Evolutionary conservation across 2,113 vertebrate genomes (phyloP).

Genomic region (Pseudorectes ferrugineus): DNA sequence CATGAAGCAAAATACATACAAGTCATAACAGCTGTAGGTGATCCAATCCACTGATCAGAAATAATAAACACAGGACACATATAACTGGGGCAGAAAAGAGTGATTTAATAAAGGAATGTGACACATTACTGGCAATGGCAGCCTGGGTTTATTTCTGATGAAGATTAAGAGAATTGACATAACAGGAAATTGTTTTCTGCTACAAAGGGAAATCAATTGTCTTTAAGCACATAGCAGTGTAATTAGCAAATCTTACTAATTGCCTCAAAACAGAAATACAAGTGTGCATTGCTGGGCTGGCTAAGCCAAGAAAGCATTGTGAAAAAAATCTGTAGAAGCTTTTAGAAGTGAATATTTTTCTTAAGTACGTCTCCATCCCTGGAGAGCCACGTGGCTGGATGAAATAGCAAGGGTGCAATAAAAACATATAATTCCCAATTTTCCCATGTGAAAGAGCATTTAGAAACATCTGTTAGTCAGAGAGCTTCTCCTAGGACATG

Average conservation of each 20-base stretch:
- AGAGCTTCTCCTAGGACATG: background rate
- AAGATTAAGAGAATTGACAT: background rate
- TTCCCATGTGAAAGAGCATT: conserved; percentile 27
- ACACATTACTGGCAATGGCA: background rate
- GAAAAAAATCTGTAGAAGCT: background rate
- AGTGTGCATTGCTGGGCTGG: rapidly evolving
- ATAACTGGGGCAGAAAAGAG: background rate
- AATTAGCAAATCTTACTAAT: conserved; percentile 8
- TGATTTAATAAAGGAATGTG: background rate
- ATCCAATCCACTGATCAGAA: background rate
- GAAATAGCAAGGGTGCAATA: background rate
- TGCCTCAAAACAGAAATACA: background rate
- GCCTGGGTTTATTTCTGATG: background rate
- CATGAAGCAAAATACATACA: background rate
- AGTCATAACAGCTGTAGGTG: background rate
- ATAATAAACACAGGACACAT: background rate
- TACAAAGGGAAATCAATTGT: conserved; percentile 1
- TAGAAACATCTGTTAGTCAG: conserved; percentile 32
- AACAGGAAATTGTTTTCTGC: conserved; percentile 29
- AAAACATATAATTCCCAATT: background rate
- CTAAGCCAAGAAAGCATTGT: background rate
- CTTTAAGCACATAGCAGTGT: background rate
- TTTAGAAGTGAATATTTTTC: conserved; percentile 29
- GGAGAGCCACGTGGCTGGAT: background rate
- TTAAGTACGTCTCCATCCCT: conserved; percentile 12